These are phyloP conservation scores for Onychomys leucogaster DNA, from an alignment of 2,797 vertebrate species.

Conservation along the genomic window DNA sequence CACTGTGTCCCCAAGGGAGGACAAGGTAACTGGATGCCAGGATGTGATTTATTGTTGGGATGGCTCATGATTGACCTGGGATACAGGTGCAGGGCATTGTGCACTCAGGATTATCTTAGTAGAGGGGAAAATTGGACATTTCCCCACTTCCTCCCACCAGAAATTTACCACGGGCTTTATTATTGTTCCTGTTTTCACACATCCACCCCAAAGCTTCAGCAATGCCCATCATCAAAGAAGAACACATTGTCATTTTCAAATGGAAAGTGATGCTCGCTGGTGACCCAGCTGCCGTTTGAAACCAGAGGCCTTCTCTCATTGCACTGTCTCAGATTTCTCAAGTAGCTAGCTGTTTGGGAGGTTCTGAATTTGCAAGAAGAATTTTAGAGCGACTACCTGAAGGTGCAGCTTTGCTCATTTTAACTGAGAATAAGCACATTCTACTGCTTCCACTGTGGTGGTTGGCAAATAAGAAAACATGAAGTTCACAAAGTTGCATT, in stretches of 20 bases:
- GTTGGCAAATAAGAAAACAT: conserved; percentile 29
- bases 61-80: rapidly evolving
- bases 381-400: conserved; percentile 10
- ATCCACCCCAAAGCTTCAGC: neutral
- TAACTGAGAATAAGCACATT: conserved; percentile 2
- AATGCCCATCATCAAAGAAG: neutral
- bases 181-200: neutral
- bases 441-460: neutral
- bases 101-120: neutral
- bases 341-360: neutral
- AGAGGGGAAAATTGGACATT: neutral
- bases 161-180: neutral
- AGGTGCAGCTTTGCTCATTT: conserved; percentile 4
- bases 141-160: neutral
- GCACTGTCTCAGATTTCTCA: neutral
- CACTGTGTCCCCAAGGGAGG: neutral
- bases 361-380: neutral
- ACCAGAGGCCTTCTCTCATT: neutral
- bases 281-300: neutral
- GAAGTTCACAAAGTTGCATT: neutral
- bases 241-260: neutral
- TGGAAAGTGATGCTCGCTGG: neutral
- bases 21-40: neutral
- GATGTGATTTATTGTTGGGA: neutral
- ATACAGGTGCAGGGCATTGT: neutral